These are phyloP conservation scores for Neotoxoptera formosana DNA, from an alignment of 1,140 invertebrate genomes.

Conservation along the genomic window DNA sequence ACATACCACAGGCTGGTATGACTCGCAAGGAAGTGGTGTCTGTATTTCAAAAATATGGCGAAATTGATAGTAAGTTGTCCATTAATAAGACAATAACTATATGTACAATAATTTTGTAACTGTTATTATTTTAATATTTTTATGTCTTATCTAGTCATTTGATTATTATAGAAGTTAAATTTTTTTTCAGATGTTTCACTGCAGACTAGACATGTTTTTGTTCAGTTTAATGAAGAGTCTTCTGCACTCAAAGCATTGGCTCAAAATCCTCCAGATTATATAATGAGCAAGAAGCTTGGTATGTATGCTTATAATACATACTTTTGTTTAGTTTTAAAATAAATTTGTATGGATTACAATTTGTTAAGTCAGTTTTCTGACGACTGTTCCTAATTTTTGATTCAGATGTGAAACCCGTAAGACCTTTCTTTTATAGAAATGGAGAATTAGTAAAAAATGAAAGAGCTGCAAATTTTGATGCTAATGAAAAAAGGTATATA, in stretches of 20 bases:
- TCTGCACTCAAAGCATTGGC: conserved; percentile 76
- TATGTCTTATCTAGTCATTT: neutral
- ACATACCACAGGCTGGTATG: conserved; percentile 59
- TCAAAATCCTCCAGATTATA: conserved; percentile 72
- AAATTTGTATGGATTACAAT: neutral
- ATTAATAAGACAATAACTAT: neutral
- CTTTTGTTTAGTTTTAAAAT: neutral
- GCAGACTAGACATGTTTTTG: conserved; percentile 83
- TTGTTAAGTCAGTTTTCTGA: neutral
- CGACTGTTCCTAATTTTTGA: neutral
- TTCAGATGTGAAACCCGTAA: conserved; percentile 69
- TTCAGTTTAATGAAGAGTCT: conserved; percentile 80
- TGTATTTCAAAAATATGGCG: conserved; percentile 78
- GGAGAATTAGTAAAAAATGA: conserved; percentile 60
- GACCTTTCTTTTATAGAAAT: conserved; percentile 64
- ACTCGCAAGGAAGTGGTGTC: conserved; percentile 66
- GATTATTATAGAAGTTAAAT: neutral
- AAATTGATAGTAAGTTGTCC: conserved; percentile 64
- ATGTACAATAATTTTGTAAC: neutral
- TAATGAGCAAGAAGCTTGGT: conserved; percentile 75
- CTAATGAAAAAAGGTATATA: conserved; percentile 51
- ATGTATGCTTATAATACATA: conserved; percentile 33
- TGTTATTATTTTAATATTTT: too few species aligned
- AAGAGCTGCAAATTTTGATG: conserved; percentile 60
- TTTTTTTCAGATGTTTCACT: conserved; percentile 72